Base-by-base conservation (phyloP, 2,797 vertebrate species). In the Centroberyx gerrardi region DNA sequence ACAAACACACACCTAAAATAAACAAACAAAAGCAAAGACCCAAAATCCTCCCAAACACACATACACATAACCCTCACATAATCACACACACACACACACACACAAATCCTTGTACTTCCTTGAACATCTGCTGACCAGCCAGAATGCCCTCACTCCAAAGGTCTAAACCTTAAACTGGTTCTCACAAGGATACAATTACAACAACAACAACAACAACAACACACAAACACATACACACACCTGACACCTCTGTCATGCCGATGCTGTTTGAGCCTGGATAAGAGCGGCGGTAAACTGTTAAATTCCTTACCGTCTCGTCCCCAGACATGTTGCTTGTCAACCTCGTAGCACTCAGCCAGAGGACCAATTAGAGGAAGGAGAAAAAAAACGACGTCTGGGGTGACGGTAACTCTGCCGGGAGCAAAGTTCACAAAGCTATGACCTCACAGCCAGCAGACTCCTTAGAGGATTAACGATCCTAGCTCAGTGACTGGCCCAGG, bases 381-480 rank as follows among this genome's bases (percentile, higher is more conserved):
- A 62, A 77, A 74, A 90, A 66, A 82, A 71, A 86, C 49, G 31
- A 49, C 66, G 15, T 65, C 67, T 74, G 49, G 68, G 62, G 28
- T 18, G 22, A 67, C 82, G 61, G 76, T 28, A 68, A 6, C 15
- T 13, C 27, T 53, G 38, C 78, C 61, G 49, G 0, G 94, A 87
- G 80, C 95, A 95, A 94, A 95, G 94, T 94, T 94, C 94, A 86
- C 2, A 7, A 0, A 46, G 82, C 77, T 56, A 79, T 66, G 44
- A 76, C 74, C 59, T 74, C 86, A 76, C 74, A 68, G 86, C 68
- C 81, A 33, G 77, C 86, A 83, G 79, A 79, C 84, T 91, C 13
- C 1, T 91, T 76, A 88, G 51, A 61, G 72, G 89, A 92, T 91
- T 92, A 91, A 59, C 76, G 67, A 77, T 55, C 76, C 52, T 1